A percentile compares a stretch with the other conserved stretches of the same genome.
These are phyloP conservation scores for Brenthis daphne DNA, from an alignment of 2,888 invertebrate species.

Conservation along the genomic window DNA sequence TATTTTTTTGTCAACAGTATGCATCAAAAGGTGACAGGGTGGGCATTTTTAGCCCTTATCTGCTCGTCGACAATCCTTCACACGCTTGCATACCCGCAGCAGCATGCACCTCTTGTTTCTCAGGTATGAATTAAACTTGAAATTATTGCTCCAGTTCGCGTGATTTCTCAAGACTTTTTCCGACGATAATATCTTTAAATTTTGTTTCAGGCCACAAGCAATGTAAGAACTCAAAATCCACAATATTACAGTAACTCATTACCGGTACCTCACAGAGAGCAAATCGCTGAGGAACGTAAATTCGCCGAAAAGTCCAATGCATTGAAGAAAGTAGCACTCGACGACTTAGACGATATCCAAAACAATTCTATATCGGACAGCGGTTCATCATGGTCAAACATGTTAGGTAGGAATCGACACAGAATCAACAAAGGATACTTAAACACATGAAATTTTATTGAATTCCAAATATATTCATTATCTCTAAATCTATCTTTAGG, in stretches of 20 bases:
- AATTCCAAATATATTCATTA: neutral
- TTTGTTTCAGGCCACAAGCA: slow-evolving; percentile 70
- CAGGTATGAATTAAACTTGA: slow-evolving; percentile 55
- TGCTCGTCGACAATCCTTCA: slow-evolving; percentile 85
- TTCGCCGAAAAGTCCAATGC: slow-evolving; percentile 95
- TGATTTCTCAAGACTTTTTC: neutral
- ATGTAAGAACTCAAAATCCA: slow-evolving; percentile 72
- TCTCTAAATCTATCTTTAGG: slow-evolving; percentile 57
- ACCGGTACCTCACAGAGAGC: slow-evolving; percentile 58
- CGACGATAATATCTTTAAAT: neutral
- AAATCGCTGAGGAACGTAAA: slow-evolving; percentile 85
- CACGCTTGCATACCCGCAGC: slow-evolving; percentile 86
- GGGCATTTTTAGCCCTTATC: slow-evolving; percentile 87
- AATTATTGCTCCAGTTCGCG: neutral
- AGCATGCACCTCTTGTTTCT: slow-evolving; percentile 70
- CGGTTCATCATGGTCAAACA: slow-evolving; percentile 94
- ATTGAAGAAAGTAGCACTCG: slow-evolving; percentile 92
- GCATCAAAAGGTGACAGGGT: slow-evolving; percentile 85
- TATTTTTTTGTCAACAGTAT: slow-evolving; percentile 69
- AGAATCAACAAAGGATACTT: slow-evolving; percentile 11
- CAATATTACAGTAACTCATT: slow-evolving; percentile 77
- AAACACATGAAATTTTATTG: neutral
- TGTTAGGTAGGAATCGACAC: slow-evolving; percentile 83
- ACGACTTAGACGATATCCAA: slow-evolving; percentile 91
- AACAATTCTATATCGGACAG: slow-evolving; percentile 90